Conservation (phyloP, 2,113 vertebrate genomes). For the Grus americana region DNA sequence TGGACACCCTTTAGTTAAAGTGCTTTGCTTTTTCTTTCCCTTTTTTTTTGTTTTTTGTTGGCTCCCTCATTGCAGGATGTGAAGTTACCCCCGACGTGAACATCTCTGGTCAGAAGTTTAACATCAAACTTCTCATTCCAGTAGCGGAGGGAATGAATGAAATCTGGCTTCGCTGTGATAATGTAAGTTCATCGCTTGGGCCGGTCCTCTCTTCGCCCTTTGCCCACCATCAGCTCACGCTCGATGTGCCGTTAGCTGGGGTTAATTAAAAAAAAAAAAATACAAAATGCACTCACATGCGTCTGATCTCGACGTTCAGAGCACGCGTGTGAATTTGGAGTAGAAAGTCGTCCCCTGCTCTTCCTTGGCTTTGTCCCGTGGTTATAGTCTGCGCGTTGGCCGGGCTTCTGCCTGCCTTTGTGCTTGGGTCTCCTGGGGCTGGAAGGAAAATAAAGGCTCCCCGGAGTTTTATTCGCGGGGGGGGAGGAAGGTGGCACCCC, state of each 20-base stretch:
- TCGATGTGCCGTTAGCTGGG: background rate
- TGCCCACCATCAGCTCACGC: background rate
- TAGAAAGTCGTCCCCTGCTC: background rate
- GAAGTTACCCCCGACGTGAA: constrained; percentile 99
- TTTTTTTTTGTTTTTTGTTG: background rate
- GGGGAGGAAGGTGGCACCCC: background rate
- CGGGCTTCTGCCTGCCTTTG: fast-evolving
- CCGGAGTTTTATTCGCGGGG: background rate
- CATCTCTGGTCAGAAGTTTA: constrained; percentile 99
- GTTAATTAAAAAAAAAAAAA: background rate
- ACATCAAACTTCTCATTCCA: constrained; percentile 97
- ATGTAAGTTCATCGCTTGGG: constrained; percentile 74
- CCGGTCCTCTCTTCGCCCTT: fast-evolving
- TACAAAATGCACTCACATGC: fast-evolving
- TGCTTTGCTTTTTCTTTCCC: background rate
- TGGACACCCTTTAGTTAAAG: background rate
- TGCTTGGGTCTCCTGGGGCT: background rate
- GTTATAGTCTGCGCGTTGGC: fast-evolving
- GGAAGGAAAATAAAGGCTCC: background rate
- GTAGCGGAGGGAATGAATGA: constrained; percentile 99
- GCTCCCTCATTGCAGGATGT: constrained; percentile 81
- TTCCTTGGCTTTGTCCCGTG: background rate
- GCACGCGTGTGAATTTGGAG: background rate
- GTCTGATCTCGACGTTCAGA: background rate
- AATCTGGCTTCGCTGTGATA: constrained; percentile 98